Base-by-base conservation (phyloP, 2,113 vertebrate species). In the Numenius arquata region DNA sequence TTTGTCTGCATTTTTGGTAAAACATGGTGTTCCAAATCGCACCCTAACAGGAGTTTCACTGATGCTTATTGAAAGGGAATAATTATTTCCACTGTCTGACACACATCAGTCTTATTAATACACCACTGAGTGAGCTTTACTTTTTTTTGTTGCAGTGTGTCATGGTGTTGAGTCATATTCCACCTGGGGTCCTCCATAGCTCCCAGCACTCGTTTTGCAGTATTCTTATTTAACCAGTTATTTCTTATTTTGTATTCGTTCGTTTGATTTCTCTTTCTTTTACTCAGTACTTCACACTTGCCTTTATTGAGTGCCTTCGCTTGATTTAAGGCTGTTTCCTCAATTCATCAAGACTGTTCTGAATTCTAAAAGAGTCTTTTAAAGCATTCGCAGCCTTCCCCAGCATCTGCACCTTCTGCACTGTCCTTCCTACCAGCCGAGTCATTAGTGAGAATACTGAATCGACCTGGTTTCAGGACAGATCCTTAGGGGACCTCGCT, bases 141-240 rank as follows among this genome's bases (percentile, higher is more conserved):
- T 19, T 34, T 80, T 80, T 88, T 89, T 83, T 73, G 81, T 80
- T 91, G 78, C 81, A 79, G 43, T 65, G 52, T 94, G 89, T 89
- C 87, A 47, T 34, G 30, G 53, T 62, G 41, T 78, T 96, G 82
- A 96, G 91, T 91, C 85, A 80, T 80, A 75, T 79, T 93, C 89
- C 27, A 89, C 91, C 74, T 85, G 91, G 50, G 74, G 66, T 91
- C 32, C 81, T 85, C 74, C 22, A 8, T 30, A 72, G 50, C 62
- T 88, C 58, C 41, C 63, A 76, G 75, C 56, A 14, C 23, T 87
- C 63, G 15, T 90, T 93, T 93, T 62, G 40, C 88, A 59, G 32
- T 41, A 3, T 29, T 76, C 50, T 73, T 89, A 38, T 76, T 95
- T 91, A 85, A 73, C 36, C 30, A 47, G 15, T 34, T 75, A 43